Base-by-base conservation (phyloP, 2,888 invertebrate species). In the Hypolimnas misippus region DNA sequence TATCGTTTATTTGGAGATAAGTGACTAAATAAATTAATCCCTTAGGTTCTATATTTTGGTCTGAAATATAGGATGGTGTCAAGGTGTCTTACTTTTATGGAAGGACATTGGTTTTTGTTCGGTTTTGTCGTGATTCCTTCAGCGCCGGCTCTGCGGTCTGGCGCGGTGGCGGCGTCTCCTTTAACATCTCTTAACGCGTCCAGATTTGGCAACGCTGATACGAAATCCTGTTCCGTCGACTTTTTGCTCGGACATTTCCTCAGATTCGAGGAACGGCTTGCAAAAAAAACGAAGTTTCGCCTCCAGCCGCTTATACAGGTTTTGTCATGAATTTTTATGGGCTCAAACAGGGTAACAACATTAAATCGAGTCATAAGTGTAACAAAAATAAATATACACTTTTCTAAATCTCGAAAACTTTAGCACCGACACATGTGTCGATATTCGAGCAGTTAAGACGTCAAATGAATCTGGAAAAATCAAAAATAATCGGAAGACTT, bases 141-240 rank as follows among this genome's bases (percentile, higher is more conserved):
- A 74, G 73, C 72, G 68, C 68, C 73, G 67, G 77, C 75, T 76
- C 76, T 77, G 75, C 73, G 73, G 75, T 74, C 76, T 68, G 74
- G 70, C 74, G 73, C 75, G 75, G 73, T 68, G 76, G 83, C 87
- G 87, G 89, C 85, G 78, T 84, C 83, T 83, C 83, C 88, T 89
- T 89, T 89, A 89, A 88, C 89, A 86, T 87, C 87, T 88, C 84
- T 89, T 89, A 87, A 87, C 89, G 88, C 88, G 86, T 85, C 87
- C 91, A 86, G 89, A 91, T 91, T 89, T 86, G 90, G 89, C 84
- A 77, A 84, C 81, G 85, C 81, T 89, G 89, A 90, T 89, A 87
- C 83, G 82, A 84, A 87, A 91, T 90, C 91, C 91, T 88, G 91
- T 89, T 89, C 80, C 77, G 83, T 79, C 80, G 82, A 75, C 86